phyloP scores from a whole-genome alignment of 2,113 vertebrate species.

The Circaetus gallicus region DNA sequence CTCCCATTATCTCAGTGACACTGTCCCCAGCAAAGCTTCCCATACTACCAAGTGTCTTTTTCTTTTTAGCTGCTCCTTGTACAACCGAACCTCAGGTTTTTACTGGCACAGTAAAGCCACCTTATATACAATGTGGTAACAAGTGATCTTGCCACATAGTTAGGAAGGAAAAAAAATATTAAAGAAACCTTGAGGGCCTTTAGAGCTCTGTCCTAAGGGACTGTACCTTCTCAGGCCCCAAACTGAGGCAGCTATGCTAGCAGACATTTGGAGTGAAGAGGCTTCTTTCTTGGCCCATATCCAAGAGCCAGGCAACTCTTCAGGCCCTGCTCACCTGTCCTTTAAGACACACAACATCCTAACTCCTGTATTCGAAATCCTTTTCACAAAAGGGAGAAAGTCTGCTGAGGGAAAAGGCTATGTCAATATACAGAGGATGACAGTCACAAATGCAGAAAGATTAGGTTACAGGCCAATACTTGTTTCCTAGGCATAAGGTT shows the following conservation, averaged over 20 bases:
- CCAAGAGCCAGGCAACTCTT: background rate
- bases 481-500: background rate
- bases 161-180: background rate
- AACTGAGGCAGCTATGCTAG: background rate
- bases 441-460: background rate
- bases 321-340: background rate
- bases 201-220: background rate
- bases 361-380: background rate
- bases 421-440: background rate
- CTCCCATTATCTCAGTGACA: background rate
- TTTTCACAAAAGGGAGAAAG: background rate
- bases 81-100: fast-evolving
- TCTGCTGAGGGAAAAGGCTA: background rate
- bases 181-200: background rate
- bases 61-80: background rate
- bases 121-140: background rate
- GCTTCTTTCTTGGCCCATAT: background rate
- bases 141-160: background rate
- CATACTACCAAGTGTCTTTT: background rate
- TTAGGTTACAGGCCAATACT: background rate
- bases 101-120: background rate
- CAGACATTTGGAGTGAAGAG: background rate
- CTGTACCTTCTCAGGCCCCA: background rate
- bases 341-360: background rate
- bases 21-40: background rate